Evolutionary conservation across 1,140 invertebrate genomes (phyloP), one percentile per base, ranked within the genome.

Genomic region (Lordiphosa stackelbergi): DNA sequence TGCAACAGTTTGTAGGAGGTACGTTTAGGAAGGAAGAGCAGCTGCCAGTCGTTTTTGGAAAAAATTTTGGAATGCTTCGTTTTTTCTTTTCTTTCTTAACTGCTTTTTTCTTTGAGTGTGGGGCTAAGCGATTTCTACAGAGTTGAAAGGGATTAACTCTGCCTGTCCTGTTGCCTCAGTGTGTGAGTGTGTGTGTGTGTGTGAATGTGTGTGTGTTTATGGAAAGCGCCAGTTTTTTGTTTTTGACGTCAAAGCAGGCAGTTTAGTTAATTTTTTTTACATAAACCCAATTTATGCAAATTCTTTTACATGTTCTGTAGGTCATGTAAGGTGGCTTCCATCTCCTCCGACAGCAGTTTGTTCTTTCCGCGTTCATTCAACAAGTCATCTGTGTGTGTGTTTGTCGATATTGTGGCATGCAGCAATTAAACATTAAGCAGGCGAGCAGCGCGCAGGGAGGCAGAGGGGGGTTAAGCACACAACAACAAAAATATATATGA

Each of bases 291-390:
- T 74, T 85, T 22, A 46, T 53, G 43, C 10, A 56, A 42, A 53
- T 57, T 59, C 2, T 22, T 92, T 94, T 96, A 98, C 96, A 98
- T 98, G 90, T 98, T 98, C 91, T 98, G 97, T 90, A 99, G 97
- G 91, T 99, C 97, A 92, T 98, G 96, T 90, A 99, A 94, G 86
- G 97, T 99, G 86, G 95, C 94, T 90, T 99, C 98, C 95, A 99
- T 98, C 90, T 99, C 98, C 89, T 97, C 95, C 89, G 97, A 94
- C 83, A 99, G 93, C 88, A 95, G 90, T 93, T 97, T 97, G 92
- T 96, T 97, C 92, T 97, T 96, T 90, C 96, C 95, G 91, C 95
- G 96, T 91, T 98, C 96, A 85, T 92, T 91, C 88, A 97, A 91
- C 88, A 99, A 92, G 90, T 99, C 96, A 92, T 98, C 97, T 99